These are phyloP conservation scores for Psittacara wagleri DNA, from an alignment of 2,113 vertebrate species.

Conservation along the genomic window DNA sequence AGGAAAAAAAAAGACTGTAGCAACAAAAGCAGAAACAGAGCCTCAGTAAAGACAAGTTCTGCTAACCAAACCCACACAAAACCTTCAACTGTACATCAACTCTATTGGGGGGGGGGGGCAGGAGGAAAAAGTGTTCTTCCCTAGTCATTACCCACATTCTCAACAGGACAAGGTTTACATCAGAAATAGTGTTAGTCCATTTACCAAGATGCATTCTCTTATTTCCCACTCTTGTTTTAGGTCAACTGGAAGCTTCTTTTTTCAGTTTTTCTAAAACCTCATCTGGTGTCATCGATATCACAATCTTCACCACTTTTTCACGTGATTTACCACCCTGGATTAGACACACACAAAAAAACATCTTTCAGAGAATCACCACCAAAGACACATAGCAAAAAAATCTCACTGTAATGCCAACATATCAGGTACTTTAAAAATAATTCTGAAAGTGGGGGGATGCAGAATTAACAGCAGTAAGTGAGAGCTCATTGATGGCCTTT, in stretches of 20 bases:
- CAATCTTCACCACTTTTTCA: slow-evolving; percentile 88
- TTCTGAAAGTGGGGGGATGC: neutral
- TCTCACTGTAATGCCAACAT: neutral
- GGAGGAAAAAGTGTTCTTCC: neutral
- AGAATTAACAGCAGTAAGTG: neutral
- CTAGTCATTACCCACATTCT: neutral
- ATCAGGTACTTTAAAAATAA: neutral
- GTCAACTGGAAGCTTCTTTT: slow-evolving; percentile 75
- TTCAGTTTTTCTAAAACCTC: slow-evolving; percentile 85
- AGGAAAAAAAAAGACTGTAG: neutral
- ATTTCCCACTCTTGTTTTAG: slow-evolving; percentile 20
- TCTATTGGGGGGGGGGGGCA: fast-evolving
- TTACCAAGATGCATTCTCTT: neutral
- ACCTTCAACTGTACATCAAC: neutral
- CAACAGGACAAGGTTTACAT: neutral
- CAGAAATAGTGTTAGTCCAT: neutral
- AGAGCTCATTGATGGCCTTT: neutral
- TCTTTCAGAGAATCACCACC: neutral
- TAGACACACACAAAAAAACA: neutral
- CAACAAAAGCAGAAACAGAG: neutral
- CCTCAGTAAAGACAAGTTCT: neutral
- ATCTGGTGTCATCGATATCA: slow-evolving; percentile 77
- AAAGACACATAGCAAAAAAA: neutral
- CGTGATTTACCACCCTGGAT: slow-evolving; percentile 88
- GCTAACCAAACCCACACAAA: neutral